Evolutionary conservation across 1,140 invertebrate species (phyloP).

Genomic region (Eriosoma lanigerum): DNA sequence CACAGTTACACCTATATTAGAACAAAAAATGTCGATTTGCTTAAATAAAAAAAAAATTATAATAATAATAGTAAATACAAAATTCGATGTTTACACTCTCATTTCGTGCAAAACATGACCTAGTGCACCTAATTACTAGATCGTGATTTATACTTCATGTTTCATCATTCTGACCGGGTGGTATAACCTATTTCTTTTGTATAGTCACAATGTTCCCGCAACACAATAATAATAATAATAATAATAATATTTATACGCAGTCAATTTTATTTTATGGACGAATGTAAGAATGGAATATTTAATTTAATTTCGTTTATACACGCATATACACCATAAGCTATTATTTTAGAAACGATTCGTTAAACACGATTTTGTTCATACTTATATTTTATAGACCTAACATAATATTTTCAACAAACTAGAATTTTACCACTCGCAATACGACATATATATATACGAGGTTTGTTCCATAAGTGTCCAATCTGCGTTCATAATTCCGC

Average conservation of each 20-base stretch:
- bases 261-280: no score
- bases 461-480: no score
- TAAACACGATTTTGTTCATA: no score
- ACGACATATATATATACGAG: no score
- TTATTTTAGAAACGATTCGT: neutral
- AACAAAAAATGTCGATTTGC: neutral
- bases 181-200: conserved; percentile 23
- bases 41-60: neutral
- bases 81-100: conserved; percentile 37
- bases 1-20: neutral
- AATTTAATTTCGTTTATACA: no score
- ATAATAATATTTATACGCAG: no score
- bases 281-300: no score
- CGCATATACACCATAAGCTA: neutral
- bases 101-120: conserved; percentile 42
- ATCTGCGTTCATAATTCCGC: no score
- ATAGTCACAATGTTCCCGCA: neutral
- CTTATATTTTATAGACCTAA: no score
- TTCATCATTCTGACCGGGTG: conserved; percentile 8
- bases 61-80: neutral
- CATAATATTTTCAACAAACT: no score
- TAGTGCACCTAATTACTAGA: conserved; percentile 35
- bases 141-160: conserved; percentile 35
- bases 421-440: no score
- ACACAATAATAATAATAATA: no score